Evolutionary conservation across 2,113 vertebrate species (phyloP).

Genomic region (Petrocephalus microphthalmus): DNA sequence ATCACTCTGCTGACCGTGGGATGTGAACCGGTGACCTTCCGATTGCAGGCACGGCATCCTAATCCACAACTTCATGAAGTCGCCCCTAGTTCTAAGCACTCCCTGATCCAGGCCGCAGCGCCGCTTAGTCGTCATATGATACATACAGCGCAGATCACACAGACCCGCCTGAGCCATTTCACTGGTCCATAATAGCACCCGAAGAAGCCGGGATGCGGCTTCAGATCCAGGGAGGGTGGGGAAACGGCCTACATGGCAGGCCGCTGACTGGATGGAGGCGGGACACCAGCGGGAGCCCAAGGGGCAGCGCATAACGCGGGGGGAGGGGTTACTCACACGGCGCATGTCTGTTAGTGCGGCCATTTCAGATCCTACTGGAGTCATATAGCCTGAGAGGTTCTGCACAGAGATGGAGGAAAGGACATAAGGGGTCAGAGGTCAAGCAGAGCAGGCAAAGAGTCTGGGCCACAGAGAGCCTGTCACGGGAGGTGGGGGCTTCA

Average conservation of each 20-base stretch:
- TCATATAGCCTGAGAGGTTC: conserved; percentile 81
- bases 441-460: neutral
- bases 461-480: neutral
- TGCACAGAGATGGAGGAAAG: conserved; percentile 32
- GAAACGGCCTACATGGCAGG: neutral
- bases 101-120: neutral
- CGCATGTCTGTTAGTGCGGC: conserved; percentile 78
- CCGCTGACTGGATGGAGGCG: neutral
- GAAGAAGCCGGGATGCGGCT: neutral
- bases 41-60: neutral
- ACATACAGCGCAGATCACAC: neutral
- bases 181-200: neutral
- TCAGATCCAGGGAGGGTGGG: neutral
- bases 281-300: no score
- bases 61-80: neutral
- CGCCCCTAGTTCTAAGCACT: neutral
- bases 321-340: conserved; percentile 64
- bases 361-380: conserved; percentile 78
- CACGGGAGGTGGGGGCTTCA: neutral
- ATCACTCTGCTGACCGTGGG: neutral
- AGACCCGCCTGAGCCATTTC: neutral
- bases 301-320: neutral
- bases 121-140: neutral
- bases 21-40: neutral
- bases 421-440: neutral